A percentile compares a stretch with the other conserved stretches of the same genome.
Evolutionary conservation across 2,113 vertebrate genomes (phyloP).

Genomic region (Corythoichthys intestinalis): DNA sequence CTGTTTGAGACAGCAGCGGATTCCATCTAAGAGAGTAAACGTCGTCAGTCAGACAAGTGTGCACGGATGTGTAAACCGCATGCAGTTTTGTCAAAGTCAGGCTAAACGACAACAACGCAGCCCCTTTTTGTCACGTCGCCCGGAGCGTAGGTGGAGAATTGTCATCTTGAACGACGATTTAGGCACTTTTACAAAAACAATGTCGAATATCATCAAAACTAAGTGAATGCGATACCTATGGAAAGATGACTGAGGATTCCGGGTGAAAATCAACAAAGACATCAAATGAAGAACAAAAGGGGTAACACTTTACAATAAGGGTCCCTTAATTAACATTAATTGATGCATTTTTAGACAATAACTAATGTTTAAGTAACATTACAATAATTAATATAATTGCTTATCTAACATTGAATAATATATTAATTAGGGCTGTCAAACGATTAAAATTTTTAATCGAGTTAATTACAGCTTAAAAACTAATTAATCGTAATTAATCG

Average conservation of each 20-base stretch:
- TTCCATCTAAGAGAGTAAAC: constrained; percentile 54
- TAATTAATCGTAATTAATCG: no score
- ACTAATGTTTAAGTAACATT: no score
- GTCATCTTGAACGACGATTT: constrained; percentile 11
- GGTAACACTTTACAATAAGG: background rate
- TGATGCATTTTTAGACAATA: no score
- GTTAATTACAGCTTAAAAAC: no score
- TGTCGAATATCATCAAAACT: background rate
- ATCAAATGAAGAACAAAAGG: background rate
- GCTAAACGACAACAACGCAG: constrained; percentile 58
- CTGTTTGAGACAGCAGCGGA: constrained; percentile 41
- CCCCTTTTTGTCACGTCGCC: constrained; percentile 56
- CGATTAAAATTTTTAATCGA: no score
- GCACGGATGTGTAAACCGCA: constrained; percentile 31
- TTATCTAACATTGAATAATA: no score
- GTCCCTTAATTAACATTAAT: no score
- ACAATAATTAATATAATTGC: no score
- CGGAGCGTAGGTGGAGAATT: constrained; percentile 36
- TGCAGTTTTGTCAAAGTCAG: constrained; percentile 59
- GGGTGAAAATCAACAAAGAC: background rate
- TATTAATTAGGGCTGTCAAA: no score
- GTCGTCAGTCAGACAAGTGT: constrained; percentile 31
- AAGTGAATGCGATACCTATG: background rate
- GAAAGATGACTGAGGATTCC: background rate
- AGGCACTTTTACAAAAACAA: background rate